Percentiles rank a stretch among this genome's conserved stretches.
These are phyloP conservation scores for Cirrhinus molitorella DNA, from an alignment of 2,797 vertebrate species.

Conservation along the genomic window DNA sequence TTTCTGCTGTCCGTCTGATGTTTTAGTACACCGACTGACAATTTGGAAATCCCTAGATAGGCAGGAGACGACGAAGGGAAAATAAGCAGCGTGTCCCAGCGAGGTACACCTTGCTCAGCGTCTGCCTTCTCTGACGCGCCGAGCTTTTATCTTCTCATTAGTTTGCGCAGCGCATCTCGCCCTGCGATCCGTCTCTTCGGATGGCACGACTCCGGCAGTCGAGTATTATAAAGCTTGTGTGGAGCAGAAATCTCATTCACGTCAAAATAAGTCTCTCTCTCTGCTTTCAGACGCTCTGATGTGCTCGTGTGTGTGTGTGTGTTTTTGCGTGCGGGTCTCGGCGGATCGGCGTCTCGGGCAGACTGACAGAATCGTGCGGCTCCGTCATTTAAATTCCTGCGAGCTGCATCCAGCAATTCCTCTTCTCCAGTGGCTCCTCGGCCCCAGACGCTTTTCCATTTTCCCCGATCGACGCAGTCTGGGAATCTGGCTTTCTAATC, in stretches of 20 bases:
- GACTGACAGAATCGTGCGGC: slow-evolving; percentile 39
- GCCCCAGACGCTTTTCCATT: slow-evolving; percentile 3
- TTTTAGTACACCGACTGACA: background rate
- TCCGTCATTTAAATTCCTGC: slow-evolving; percentile 47
- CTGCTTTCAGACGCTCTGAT: background rate
- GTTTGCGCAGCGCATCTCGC: slow-evolving; percentile 16
- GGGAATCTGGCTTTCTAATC: slow-evolving; percentile 44
- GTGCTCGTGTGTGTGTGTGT: background rate
- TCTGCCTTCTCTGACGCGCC: background rate
- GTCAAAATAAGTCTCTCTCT: slow-evolving; percentile 2
- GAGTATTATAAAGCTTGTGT: background rate
- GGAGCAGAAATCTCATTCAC: background rate
- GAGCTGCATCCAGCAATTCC: slow-evolving; percentile 15
- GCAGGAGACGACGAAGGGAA: background rate
- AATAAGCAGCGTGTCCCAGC: background rate
- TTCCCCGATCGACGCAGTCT: slow-evolving; percentile 23
- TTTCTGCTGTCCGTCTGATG: background rate
- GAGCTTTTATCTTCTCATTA: slow-evolving; percentile 31
- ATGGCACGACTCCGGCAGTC: background rate
- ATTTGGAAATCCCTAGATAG: background rate
- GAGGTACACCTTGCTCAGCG: slow-evolving; percentile 7
- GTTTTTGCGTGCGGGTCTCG: slow-evolving; percentile 10
- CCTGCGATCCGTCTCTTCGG: background rate
- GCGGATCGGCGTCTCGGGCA: slow-evolving; percentile 20
- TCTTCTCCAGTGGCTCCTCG: slow-evolving; percentile 10